Evolutionary conservation across 2,113 vertebrate genomes (phyloP), one percentile per base, ranked within the genome.

Genomic region (Lynx canadensis): DNA sequence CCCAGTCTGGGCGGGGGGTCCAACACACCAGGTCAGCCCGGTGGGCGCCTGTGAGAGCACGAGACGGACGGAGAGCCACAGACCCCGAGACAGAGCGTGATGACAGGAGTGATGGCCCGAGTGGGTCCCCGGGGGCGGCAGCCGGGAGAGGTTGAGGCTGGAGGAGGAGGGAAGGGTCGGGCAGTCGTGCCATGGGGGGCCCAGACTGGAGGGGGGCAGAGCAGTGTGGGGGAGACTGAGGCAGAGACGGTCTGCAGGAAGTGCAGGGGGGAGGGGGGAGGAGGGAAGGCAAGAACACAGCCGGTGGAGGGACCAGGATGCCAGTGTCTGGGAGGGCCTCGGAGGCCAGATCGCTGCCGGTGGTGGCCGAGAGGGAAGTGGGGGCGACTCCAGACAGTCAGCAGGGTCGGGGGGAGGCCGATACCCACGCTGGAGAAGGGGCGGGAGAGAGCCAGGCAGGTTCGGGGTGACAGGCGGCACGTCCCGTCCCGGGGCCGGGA

Each of bases 391-490:
- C 3, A 0, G 25, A 4, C 38, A 6, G 27, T 15, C 25, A 76
- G 73, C 41, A 4, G 14, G 16, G 41, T 29, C 33, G 10, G 80
- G 57, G 2, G 21, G 41, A 36, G 68, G 31, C 55, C 2, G 16
- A 45, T 38, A 31, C 66, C 19, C 45, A 13, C 27, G 23, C 23
- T 4, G 1, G 41, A 52, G 16, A 68, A n/a, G 33, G 66, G 66
- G 33, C 7, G 66, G 65, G 3, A 3, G 66, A 21, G 71, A 76
- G 25, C 38, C 38, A 15, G 73, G 71, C 38, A 74, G 98, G 98
- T 99, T 82, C 98, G 99, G 95, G 98, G 99, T 36, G 97, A 99
- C 2, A 98, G 99, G 84, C 68, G 98, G 52, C 98, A 97, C 48
- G 78, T 99, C 15, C 87, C 97, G 29, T 41, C 41, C 98, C 99